Evolutionary conservation across 2,113 vertebrate species (phyloP), one percentile per base, ranked within the genome.

Genomic region (Otolemur garnettii): DNA sequence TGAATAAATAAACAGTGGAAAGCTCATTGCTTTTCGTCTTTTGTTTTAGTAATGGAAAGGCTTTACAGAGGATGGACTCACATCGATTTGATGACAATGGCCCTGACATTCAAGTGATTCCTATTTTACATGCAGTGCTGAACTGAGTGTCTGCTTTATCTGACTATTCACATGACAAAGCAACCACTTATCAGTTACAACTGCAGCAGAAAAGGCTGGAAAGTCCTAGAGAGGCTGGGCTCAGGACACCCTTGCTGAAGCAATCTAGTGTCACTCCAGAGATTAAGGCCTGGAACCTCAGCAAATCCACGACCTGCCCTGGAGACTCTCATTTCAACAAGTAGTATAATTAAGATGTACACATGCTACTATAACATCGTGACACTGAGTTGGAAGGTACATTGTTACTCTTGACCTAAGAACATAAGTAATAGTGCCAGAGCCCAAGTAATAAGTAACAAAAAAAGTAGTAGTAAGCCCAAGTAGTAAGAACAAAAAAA

Each of bases 91-190:
- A 87, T 92, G 86, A 95, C 88, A 57, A 77, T 57, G 91, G 75
- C 74, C 50, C 7, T 86, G 89, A 96, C 86, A 89, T 93, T 96
- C 75, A 69, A 96, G 95, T n/a, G 84, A 81, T 53, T 96, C 75
- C 80, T 92, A 33, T 62, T 95, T 95, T 60, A 84, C 50, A 87
- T 38, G 77, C 53, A 4, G 62, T 24, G 72, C 89, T 68, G 82
- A 88, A 69, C 91, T 26, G 59, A 93, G 69, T 64, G 64, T 11
- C 93, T 84, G 42, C 79, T 87, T 93, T 42, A 95, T 59, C 86
- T 81, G 35, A 2, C 85, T 69, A 7, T 64, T 83, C 96, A 88
- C n/a, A 12, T 5, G 59, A 97, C 79, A 95, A 74, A 81, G 64
- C 53, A 60, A 79, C 59, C 13, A 11, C 83, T 95, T 93, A 79